A percentile compares a stretch with the other conserved stretches of the same genome.
phyloP scores from a whole-genome alignment of 2,113 vertebrate genomes.

The Limanda limanda region DNA sequence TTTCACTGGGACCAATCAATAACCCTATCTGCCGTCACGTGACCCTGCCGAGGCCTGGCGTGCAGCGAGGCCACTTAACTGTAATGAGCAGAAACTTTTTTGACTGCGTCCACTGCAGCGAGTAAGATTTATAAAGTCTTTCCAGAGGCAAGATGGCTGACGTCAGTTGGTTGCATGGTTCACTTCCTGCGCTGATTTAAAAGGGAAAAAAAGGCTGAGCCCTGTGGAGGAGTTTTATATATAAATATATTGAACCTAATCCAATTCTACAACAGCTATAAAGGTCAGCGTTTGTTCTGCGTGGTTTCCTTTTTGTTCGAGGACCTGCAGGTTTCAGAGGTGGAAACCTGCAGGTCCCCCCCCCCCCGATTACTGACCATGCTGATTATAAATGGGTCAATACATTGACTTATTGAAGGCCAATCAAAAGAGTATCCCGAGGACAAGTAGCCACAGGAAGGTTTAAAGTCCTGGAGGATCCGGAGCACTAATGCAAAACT shows the following conservation, averaged over 20 bases:
- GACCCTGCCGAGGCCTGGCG: slow-evolving; percentile 20
- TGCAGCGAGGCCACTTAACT: slow-evolving; percentile 28
- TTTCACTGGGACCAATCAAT: slow-evolving; percentile 47
- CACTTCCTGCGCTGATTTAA: slow-evolving; percentile 39
- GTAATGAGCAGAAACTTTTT: slow-evolving; percentile 50
- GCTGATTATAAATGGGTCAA: slow-evolving; percentile 21
- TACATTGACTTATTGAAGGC: slow-evolving; percentile 41
- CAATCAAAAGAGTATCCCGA: slow-evolving; percentile 29
- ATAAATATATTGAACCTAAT: slow-evolving; percentile 43
- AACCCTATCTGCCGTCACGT: slow-evolving; percentile 44
- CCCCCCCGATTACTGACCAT: slow-evolving; percentile 54
- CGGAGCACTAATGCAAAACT: not conserved
- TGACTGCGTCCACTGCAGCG: slow-evolving; percentile 19
- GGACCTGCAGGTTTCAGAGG: slow-evolving; percentile 23
- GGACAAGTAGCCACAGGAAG: not conserved
- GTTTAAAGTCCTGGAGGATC: not conserved
- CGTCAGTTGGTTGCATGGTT: slow-evolving; percentile 12
- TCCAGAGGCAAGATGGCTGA: slow-evolving; percentile 7
- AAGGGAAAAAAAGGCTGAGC: slow-evolving; percentile 19
- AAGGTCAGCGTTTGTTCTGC: slow-evolving; percentile 65
- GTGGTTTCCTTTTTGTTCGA: slow-evolving; percentile 54
- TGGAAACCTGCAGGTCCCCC: too few species aligned
- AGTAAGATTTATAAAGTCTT: slow-evolving; percentile 33
- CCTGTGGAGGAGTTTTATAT: slow-evolving; percentile 31
- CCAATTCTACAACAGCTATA: slow-evolving; percentile 47